A percentile compares a stretch with the other conserved stretches of the same genome.
phyloP scores from a whole-genome alignment of 2,888 invertebrate genomes.

The Trissolcus japonicus region DNA sequence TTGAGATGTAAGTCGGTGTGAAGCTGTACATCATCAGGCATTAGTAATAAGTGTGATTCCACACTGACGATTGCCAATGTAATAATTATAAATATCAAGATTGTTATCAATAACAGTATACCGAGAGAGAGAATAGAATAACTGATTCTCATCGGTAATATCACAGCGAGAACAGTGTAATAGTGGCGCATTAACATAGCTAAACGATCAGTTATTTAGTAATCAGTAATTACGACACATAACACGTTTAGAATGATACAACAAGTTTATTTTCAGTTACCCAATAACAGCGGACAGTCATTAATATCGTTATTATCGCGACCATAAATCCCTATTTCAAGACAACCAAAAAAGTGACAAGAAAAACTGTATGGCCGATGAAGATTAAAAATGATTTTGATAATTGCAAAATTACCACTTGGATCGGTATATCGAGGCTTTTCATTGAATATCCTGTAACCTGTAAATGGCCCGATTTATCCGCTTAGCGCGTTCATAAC shows the following conservation, averaged over 20 bases:
- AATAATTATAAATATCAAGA: constrained; percentile 44
- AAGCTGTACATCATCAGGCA: constrained; percentile 22
- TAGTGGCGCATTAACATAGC: constrained; percentile 32
- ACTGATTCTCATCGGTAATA: constrained; percentile 37
- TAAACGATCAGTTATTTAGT: constrained; percentile 44
- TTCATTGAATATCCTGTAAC: constrained; percentile 19
- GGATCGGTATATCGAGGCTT: neutral
- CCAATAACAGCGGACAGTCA: constrained; percentile 1
- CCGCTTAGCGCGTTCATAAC: constrained; percentile 10
- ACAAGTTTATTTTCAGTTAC: constrained; percentile 39
- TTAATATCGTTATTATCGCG: constrained; percentile 11
- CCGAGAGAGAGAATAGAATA: constrained; percentile 29
- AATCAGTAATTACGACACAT: constrained; percentile 45
- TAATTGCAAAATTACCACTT: constrained; percentile 14
- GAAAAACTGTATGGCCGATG: neutral
- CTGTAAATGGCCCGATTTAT: constrained; percentile 4
- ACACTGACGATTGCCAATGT: constrained; percentile 32
- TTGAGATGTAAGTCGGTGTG: constrained; percentile 9
- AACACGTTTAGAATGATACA: constrained; percentile 35
- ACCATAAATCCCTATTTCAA: neutral
- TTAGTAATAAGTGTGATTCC: constrained; percentile 29
- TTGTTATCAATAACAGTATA: constrained; percentile 30
- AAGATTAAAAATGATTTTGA: constrained; percentile 8
- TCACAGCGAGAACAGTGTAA: constrained; percentile 11
- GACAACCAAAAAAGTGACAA: neutral